phyloP scores from a whole-genome alignment of 2,113 vertebrate species.

The Bettongia penicillata region DNA sequence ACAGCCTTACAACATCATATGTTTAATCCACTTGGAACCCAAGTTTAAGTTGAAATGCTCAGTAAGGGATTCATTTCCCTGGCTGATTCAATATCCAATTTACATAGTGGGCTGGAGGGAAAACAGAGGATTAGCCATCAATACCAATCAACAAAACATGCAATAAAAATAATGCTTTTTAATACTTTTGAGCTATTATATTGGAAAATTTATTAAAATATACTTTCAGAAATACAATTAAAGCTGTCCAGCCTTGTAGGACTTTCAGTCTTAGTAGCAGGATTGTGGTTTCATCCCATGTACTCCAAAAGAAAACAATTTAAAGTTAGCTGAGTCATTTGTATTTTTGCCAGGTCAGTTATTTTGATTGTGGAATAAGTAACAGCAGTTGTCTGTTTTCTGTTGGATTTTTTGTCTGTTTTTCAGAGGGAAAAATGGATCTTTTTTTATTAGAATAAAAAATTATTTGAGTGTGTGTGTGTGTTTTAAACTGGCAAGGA shows the following conservation, averaged over 20 bases:
- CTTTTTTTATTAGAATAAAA: constrained; percentile 15
- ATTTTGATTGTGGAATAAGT: not conserved
- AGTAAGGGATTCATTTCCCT: constrained; percentile 65
- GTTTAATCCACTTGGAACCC: constrained; percentile 78
- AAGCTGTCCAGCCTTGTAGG: constrained; percentile 42
- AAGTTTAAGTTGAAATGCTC: constrained; percentile 76
- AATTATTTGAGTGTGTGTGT: not conserved
- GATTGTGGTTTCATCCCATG: constrained; percentile 53
- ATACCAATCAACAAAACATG: constrained; percentile 56
- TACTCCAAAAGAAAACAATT: constrained; percentile 55
- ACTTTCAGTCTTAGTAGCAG: not conserved
- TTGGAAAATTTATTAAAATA: constrained; percentile 61
- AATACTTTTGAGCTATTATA: not conserved
- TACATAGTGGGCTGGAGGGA: constrained; percentile 58
- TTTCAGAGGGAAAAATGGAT: constrained; percentile 4
- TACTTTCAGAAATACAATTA: constrained; percentile 42
- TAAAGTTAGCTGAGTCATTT: constrained; percentile 47
- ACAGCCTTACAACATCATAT: constrained; percentile 78
- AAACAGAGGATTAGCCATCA: constrained; percentile 60
- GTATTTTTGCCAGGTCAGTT: constrained; percentile 31
- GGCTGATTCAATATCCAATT: constrained; percentile 58
- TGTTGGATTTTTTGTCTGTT: not conserved
- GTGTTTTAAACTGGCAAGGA: constrained; percentile 24
- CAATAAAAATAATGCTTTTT: constrained; percentile 56
- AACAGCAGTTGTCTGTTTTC: constrained; percentile 3